These are phyloP conservation scores for Drosophila littoralis DNA, from an alignment of 1,140 invertebrate species.

Conservation along the genomic window DNA sequence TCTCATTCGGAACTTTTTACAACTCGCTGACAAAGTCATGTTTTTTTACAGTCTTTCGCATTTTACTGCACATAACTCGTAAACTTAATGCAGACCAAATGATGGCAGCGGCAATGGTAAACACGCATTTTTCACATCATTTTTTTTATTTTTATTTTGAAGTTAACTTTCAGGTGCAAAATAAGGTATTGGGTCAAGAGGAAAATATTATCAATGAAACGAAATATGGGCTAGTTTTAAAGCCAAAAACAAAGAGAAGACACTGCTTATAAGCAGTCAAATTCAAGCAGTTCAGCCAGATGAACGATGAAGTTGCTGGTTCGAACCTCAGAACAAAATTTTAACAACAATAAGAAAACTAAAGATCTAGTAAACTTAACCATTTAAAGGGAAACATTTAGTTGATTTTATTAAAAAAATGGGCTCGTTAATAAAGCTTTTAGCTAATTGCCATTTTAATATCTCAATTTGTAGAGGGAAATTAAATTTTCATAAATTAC, in stretches of 20 bases:
- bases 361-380: too few species aligned
- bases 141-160: not conserved
- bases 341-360: too few species aligned
- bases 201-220: not conserved
- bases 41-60: conserved; percentile 24
- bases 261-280: too few species aligned
- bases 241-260: not conserved
- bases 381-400: too few species aligned
- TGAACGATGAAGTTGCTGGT: too few species aligned
- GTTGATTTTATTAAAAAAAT: too few species aligned
- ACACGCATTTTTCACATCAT: conserved; percentile 21
- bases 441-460: too few species aligned
- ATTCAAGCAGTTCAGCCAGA: too few species aligned
- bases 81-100: conserved; percentile 43
- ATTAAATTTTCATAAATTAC: not conserved
- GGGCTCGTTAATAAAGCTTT: too few species aligned
- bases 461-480: not conserved
- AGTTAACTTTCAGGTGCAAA: not conserved
- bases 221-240: not conserved
- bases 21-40: conserved; percentile 43
- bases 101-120: conserved; percentile 9
- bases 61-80: conserved; percentile 29
- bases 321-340: too few species aligned
- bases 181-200: not conserved
- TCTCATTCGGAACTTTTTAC: conserved; percentile 25